Evolutionary conservation across 2,797 vertebrate genomes (phyloP).

Genomic region (Hozukius guyotensis): DNA sequence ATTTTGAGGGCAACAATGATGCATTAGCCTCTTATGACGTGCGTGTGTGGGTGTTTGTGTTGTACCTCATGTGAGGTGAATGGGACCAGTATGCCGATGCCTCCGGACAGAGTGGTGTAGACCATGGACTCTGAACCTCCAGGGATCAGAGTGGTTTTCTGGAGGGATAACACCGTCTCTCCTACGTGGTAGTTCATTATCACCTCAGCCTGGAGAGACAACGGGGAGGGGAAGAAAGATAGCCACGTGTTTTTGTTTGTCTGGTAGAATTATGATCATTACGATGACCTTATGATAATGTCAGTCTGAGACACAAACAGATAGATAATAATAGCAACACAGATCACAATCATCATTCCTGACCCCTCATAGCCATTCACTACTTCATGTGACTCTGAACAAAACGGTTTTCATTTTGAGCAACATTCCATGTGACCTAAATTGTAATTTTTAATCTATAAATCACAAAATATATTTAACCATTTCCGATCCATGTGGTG

Average conservation of each 20-base stretch:
- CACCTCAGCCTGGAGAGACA: slow-evolving; percentile 89
- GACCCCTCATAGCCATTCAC: neutral
- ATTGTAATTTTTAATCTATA: neutral
- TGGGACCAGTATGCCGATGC: slow-evolving; percentile 96
- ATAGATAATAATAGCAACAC: neutral
- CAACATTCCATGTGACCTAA: neutral
- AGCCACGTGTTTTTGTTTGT: neutral
- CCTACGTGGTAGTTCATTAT: slow-evolving; percentile 97
- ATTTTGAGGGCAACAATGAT: neutral
- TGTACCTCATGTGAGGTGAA: slow-evolving; percentile 97
- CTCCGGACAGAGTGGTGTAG: slow-evolving; percentile 96
- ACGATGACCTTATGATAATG: neutral
- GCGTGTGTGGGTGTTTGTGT: neutral
- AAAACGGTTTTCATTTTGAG: neutral
- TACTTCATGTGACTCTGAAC: neutral
- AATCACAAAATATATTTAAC: neutral
- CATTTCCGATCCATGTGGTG: too few relatives aligned
- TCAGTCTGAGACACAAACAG: neutral
- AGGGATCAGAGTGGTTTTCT: slow-evolving; percentile 97
- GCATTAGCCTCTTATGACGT: neutral
- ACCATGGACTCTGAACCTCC: slow-evolving; percentile 97
- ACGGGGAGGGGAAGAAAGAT: neutral
- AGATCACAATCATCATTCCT: neutral
- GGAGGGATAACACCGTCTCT: slow-evolving; percentile 94
- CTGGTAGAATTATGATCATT: neutral